Evolutionary conservation across 2,797 vertebrate genomes (phyloP).

Genomic region (Bryconaethiops microstoma): DNA sequence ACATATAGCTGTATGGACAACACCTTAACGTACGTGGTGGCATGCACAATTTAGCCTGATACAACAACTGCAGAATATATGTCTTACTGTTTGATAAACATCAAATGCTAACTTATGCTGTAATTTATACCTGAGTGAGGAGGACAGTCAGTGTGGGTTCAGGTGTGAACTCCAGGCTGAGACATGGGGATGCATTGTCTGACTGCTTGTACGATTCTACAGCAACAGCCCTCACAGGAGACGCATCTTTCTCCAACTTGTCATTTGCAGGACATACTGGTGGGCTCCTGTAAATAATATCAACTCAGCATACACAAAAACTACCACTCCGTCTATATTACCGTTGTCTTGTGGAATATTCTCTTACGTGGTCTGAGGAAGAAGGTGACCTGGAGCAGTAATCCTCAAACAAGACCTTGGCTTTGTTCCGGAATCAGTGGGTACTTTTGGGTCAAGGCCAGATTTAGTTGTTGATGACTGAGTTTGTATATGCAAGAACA

Average conservation of each 20-base stretch:
- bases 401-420: conserved; percentile 70
- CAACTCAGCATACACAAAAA: conserved; percentile 2
- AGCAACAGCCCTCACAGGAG: conserved; percentile 54
- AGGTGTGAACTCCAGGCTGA: conserved; percentile 65
- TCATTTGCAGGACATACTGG: conserved; percentile 64
- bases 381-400: conserved; percentile 64
- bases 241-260: conserved; percentile 44
- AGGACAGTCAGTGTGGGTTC: conserved; percentile 75
- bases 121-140: conserved; percentile 72
- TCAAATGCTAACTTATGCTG: neutral
- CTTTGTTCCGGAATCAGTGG: neutral
- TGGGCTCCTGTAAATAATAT: conserved; percentile 63
- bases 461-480: conserved; percentile 22
- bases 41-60: neutral
- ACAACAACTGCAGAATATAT: neutral
- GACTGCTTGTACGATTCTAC: conserved; percentile 50
- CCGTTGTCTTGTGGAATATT: neutral
- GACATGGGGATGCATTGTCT: conserved; percentile 65
- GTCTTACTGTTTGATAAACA: neutral
- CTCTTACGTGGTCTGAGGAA: conserved; percentile 75
- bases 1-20: neutral
- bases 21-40: neutral
- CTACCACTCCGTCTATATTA: conserved; percentile 7
- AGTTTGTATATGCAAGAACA: conserved; percentile 43
- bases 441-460: neutral